These are phyloP conservation scores for Pangasianodon hypophthalmus DNA, from an alignment of 2,113 vertebrate genomes.

Conservation along the genomic window DNA sequence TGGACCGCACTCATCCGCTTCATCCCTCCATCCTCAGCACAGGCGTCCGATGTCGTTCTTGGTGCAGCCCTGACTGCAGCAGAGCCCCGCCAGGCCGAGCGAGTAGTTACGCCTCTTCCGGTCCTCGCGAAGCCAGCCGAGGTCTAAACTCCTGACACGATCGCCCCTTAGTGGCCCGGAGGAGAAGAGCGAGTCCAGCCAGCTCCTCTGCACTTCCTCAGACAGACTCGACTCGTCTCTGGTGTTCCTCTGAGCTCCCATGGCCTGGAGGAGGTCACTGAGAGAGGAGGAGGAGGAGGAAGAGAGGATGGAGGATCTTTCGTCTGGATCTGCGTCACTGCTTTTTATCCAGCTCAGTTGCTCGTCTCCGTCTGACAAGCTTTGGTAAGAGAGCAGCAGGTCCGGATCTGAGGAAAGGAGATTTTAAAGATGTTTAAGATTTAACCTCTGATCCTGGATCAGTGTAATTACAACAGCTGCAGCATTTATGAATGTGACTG, in stretches of 20 bases:
- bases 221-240: slow-evolving; percentile 42
- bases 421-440: background rate
- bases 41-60: slow-evolving; percentile 85
- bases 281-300: slow-evolving; percentile 46
- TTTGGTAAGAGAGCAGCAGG: slow-evolving; percentile 56
- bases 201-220: slow-evolving; percentile 33
- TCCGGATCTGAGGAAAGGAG: slow-evolving; percentile 66
- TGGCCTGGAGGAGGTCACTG: slow-evolving; percentile 68
- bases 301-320: slow-evolving; percentile 33
- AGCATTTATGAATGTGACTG: background rate
- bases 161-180: slow-evolving; percentile 16
- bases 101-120: slow-evolving; percentile 80
- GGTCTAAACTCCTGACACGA: slow-evolving; percentile 48
- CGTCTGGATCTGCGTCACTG: slow-evolving; percentile 11
- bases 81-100: slow-evolving; percentile 81
- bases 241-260: slow-evolving; percentile 48
- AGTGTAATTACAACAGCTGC: background rate
- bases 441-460: background rate
- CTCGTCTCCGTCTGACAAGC: slow-evolving; percentile 48
- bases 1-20: background rate
- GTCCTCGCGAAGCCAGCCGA: slow-evolving; percentile 62
- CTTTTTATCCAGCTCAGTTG: slow-evolving; percentile 55
- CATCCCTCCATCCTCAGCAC: slow-evolving; percentile 72
- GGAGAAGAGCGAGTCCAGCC: background rate
- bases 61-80: slow-evolving; percentile 87